Evolutionary conservation across 2,113 vertebrate genomes (phyloP).

Genomic region (Rostratula benghalensis): DNA sequence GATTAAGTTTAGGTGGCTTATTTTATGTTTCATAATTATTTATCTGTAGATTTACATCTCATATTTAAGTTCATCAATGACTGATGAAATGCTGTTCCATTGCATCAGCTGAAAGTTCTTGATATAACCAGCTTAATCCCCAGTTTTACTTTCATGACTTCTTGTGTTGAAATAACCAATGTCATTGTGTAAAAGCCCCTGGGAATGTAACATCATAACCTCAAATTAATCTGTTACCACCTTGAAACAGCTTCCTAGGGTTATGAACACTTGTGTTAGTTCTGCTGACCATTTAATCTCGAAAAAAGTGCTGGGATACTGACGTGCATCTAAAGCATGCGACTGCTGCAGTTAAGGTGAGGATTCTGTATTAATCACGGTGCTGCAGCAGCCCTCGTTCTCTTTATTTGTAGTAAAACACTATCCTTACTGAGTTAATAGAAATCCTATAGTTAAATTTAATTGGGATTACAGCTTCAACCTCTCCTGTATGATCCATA

Average conservation of each 20-base stretch:
- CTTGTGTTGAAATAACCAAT: conserved; percentile 12
- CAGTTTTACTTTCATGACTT: background rate
- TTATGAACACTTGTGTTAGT: background rate
- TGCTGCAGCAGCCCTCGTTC: background rate
- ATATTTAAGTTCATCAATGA: background rate
- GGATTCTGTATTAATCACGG: background rate
- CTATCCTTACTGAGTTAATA: background rate
- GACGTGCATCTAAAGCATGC: background rate
- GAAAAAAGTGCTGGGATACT: background rate
- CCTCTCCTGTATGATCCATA: background rate
- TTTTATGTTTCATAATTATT: conserved; percentile 2
- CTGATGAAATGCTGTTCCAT: conserved; percentile 40
- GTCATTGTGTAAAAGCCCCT: conserved; percentile 33
- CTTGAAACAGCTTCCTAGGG: background rate
- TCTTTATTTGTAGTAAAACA: background rate
- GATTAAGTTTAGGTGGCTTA: background rate
- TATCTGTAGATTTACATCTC: conserved; percentile 15
- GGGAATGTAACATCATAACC: background rate
- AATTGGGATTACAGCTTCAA: background rate
- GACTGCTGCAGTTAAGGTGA: background rate
- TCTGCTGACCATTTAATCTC: background rate
- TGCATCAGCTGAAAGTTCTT: conserved; percentile 45
- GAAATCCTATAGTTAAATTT: background rate
- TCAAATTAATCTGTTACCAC: background rate
- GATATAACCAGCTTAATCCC: background rate